A percentile compares a stretch with the other conserved stretches of the same genome.
phyloP scores from a whole-genome alignment of 2,113 vertebrate genomes.

The Dipodomys merriami region DNA sequence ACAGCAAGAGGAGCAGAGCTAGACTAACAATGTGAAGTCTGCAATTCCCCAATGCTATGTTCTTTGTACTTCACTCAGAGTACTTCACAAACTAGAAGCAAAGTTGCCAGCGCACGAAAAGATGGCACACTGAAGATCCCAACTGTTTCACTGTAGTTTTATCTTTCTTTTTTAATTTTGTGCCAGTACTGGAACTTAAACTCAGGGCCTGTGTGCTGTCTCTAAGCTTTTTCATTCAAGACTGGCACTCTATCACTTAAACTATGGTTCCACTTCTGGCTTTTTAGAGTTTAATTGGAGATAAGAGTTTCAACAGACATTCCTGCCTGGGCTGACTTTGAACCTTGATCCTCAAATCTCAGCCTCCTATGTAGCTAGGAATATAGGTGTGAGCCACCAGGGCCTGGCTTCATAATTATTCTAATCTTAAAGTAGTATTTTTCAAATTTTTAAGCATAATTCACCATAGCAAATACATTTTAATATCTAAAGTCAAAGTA shows the following conservation, averaged over 20 bases:
- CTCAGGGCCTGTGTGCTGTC: too few relatives aligned
- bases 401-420: background rate
- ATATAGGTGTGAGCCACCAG: too few relatives aligned
- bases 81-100: background rate
- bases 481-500: background rate
- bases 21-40: too few relatives aligned
- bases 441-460: background rate
- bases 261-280: too few relatives aligned
- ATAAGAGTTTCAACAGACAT: too few relatives aligned
- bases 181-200: too few relatives aligned
- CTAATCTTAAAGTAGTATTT: constrained; percentile 5
- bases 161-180: background rate
- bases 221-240: too few relatives aligned
- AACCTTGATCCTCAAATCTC: too few relatives aligned
- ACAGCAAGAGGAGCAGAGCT: background rate
- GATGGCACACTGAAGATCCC: background rate
- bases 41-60: background rate
- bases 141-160: background rate
- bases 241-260: too few relatives aligned
- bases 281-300: too few relatives aligned
- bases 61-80: background rate
- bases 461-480: constrained; percentile 17
- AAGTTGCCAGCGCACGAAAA: background rate
- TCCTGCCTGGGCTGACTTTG: too few relatives aligned
- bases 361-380: too few relatives aligned